Conservation (phyloP, 2,797 vertebrate genomes). For the Dicrostonyx torquatus region DNA sequence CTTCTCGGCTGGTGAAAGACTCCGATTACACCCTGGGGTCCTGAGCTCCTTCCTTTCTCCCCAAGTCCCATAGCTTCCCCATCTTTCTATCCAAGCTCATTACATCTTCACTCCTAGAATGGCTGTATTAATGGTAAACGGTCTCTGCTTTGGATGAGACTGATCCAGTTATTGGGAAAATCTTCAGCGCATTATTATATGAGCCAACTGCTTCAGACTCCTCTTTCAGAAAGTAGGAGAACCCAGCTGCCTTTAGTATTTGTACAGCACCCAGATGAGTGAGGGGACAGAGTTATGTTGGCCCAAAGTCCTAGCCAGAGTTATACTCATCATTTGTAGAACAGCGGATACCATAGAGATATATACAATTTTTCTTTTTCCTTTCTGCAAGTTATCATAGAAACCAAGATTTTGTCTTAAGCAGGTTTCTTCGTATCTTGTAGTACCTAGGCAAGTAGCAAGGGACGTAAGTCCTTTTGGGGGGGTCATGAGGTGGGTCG, state of each 20-base stretch:
- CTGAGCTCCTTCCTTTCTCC: not conserved
- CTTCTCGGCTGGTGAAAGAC: not conserved
- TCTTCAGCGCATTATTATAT: accelerated
- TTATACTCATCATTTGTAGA: not conserved
- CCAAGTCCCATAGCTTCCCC: not conserved
- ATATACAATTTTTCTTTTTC: not conserved
- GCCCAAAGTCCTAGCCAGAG: not conserved
- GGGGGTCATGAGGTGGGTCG: accelerated
- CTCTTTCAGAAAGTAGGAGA: not conserved
- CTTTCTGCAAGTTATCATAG: not conserved
- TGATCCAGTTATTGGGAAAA: not conserved
- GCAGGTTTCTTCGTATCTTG: not conserved
- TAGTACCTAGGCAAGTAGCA: not conserved
- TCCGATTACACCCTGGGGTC: not conserved
- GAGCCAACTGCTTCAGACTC: not conserved
- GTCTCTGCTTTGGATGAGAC: not conserved
- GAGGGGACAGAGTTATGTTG: not conserved
- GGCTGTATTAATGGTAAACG: not conserved
- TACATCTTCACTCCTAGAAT: not conserved
- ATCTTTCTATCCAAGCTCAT: not conserved
- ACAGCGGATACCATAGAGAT: not conserved
- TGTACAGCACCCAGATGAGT: not conserved
- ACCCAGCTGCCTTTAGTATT: not conserved
- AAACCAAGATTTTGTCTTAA: not conserved
- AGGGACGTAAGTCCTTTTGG: not conserved